These are phyloP conservation scores for Selenia dentaria DNA, from an alignment of 2,888 invertebrate genomes.

Conservation along the genomic window DNA sequence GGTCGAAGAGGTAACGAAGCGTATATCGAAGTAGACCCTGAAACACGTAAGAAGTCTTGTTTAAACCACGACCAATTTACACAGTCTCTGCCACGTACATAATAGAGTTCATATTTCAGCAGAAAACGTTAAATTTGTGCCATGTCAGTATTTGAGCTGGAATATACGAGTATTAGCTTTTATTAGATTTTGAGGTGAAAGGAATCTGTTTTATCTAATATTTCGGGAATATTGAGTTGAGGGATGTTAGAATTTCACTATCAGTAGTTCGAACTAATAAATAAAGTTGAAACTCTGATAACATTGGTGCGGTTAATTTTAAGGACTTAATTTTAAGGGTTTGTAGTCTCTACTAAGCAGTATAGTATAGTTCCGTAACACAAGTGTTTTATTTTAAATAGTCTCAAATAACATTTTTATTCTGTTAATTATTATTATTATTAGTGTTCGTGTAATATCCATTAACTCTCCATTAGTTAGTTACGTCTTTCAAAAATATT, in stretches of 20 bases:
- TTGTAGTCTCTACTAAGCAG: too few relatives aligned
- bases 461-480: too few relatives aligned
- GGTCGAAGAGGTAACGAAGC: constrained; percentile 54
- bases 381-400: too few relatives aligned
- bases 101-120: constrained; percentile 36
- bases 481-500: too few relatives aligned
- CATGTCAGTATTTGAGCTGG: constrained; percentile 43
- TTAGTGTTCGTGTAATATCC: too few relatives aligned
- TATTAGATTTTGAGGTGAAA: constrained; percentile 46
- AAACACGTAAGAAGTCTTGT: constrained; percentile 42
- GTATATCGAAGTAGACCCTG: constrained; percentile 53
- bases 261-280: constrained; percentile 11
- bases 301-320: too few relatives aligned
- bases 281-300: too few relatives aligned
- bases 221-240: constrained; percentile 18
- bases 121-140: constrained; percentile 18
- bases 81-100: constrained; percentile 29
- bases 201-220: constrained; percentile 24
- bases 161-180: constrained; percentile 46
- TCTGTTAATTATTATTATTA: too few relatives aligned
- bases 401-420: too few relatives aligned
- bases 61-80: constrained; percentile 35
- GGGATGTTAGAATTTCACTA: constrained; percentile 14
- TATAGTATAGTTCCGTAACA: too few relatives aligned
- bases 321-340: too few relatives aligned